These are phyloP conservation scores for Acleris emargana DNA, from an alignment of 2,888 invertebrate genomes.

Conservation along the genomic window DNA sequence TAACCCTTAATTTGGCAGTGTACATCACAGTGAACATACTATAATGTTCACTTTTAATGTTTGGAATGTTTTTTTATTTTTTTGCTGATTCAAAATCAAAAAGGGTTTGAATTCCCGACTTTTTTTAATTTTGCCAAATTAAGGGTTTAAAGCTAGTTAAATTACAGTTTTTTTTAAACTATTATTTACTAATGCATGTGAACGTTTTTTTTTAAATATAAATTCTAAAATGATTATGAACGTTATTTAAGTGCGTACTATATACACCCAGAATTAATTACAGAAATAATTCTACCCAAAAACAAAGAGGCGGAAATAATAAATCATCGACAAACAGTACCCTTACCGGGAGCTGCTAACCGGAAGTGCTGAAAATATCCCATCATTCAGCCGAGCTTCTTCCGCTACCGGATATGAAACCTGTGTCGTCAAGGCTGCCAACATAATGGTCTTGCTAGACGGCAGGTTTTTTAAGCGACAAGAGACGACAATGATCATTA, in stretches of 20 bases:
- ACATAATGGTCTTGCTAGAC: conserved; percentile 41
- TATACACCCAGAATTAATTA: conserved; percentile 27
- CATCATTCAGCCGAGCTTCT: conserved; percentile 56
- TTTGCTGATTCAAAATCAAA: too few relatives aligned
- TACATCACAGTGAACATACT: too few relatives aligned
- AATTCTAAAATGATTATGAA: too few relatives aligned
- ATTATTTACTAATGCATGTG: neutral
- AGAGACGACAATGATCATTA: conserved; percentile 29
- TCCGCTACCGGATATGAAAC: conserved; percentile 60
- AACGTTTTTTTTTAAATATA: neutral
- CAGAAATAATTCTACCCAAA: conserved; percentile 36
- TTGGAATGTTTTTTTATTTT: too few relatives aligned
- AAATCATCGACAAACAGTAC: conserved; percentile 55
- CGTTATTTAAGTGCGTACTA: neutral
- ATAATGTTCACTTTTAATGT: too few relatives aligned
- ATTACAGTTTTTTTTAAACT: neutral
- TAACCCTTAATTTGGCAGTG: too few relatives aligned
- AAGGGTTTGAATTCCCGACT: too few relatives aligned
- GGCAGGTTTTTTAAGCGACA: conserved; percentile 33
- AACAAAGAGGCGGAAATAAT: conserved; percentile 50
- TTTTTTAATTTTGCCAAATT: too few relatives aligned
- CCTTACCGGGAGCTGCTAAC: conserved; percentile 46
- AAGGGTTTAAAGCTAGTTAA: too few relatives aligned
- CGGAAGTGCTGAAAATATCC: conserved; percentile 54
- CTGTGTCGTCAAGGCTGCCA: conserved; percentile 59